phyloP scores from a whole-genome alignment of 30 jellyfish, hydroid and myxozoan genomes.

The Chrysaora quinquecirrha region DNA sequence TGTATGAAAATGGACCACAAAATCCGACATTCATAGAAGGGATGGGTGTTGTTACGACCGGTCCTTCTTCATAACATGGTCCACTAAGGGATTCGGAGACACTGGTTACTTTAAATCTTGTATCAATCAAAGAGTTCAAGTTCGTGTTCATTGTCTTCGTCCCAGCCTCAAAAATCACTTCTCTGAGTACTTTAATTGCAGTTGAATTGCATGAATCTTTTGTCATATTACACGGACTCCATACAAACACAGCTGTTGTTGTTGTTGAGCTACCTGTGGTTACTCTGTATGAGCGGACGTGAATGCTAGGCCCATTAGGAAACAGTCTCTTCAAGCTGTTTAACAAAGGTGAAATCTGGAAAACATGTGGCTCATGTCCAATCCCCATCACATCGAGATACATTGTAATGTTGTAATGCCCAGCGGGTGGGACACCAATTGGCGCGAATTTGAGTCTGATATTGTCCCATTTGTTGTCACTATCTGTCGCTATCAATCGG shows the following conservation, averaged over 20 bases:
- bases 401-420: conserved; percentile 60
- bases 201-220: conserved; percentile 24
- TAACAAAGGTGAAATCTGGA: conserved; percentile 18
- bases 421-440: conserved; percentile 35
- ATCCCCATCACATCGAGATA: conserved; percentile 7
- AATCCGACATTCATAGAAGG: conserved; percentile 45
- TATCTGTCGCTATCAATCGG: conserved; percentile 55
- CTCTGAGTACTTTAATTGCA: conserved; percentile 1
- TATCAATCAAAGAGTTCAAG: conserved; percentile 10
- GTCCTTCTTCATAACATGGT: conserved; percentile 49
- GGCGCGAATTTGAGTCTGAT: not conserved
- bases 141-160: conserved; percentile 25
- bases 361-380: conserved; percentile 8
- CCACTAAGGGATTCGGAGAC: conserved; percentile 47
- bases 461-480: conserved; percentile 25
- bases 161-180: conserved; percentile 22
- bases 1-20: conserved; percentile 78
- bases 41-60: conserved; percentile 1
- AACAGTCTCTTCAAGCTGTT: conserved; percentile 12
- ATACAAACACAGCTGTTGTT: conserved; percentile 11
- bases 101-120: conserved; percentile 20
- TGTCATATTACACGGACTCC: conserved; percentile 41
- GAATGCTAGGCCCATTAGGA: conserved; percentile 13
- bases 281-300: conserved; percentile 44
- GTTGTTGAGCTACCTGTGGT: not conserved